Base-by-base conservation (phyloP, 2,113 vertebrate species). In the Oncorhynchus masou region DNA sequence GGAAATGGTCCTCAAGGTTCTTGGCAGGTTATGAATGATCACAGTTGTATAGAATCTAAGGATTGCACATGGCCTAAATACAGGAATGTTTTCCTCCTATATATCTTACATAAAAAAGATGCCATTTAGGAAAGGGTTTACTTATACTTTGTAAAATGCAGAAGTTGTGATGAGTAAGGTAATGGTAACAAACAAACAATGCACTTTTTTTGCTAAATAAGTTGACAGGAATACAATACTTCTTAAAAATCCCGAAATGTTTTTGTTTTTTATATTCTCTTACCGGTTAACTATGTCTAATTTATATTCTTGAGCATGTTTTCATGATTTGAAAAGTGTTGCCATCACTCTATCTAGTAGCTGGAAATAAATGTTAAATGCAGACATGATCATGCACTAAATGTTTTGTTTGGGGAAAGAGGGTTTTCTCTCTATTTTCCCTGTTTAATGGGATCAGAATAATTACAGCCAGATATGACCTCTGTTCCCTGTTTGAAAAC, bases 401-500 rank as follows among this genome's bases (percentile, higher is more conserved):
- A 87, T 88, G 86, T 89, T 90, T 88, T 89, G 83, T 25, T 89
- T 76, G 75, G 82, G 74, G 85, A 85, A 82, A 57, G 83, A 77
- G 5, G 29, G 15, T 19, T 34, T 19, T 34, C 80, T 64, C 71
- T 79, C 86, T 81, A 75, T 84, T 85, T 87, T 78, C 77, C 72
- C 64, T 76, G 85, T 87, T 74, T 78, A 81, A 80, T 89, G 85
- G 90, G 92, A 92, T 91, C 92, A 91, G 90, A 90, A 91, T 91
- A 92, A 91, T 92, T 91, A 92, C 89, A 92, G 92, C 86, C 90
- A 92, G 91, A 93, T 91, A 90, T 88, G 92, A 93, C 91, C 91
- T 91, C 88, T 91, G 88, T 68, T 84, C 89, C 87, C 87, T 0
- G 85, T 78, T 83, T 80, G 75, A 91, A 89, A 92, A 90, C 24